Conservation (phyloP, 2,797 vertebrate species). For the Etheostoma nigrum region DNA sequence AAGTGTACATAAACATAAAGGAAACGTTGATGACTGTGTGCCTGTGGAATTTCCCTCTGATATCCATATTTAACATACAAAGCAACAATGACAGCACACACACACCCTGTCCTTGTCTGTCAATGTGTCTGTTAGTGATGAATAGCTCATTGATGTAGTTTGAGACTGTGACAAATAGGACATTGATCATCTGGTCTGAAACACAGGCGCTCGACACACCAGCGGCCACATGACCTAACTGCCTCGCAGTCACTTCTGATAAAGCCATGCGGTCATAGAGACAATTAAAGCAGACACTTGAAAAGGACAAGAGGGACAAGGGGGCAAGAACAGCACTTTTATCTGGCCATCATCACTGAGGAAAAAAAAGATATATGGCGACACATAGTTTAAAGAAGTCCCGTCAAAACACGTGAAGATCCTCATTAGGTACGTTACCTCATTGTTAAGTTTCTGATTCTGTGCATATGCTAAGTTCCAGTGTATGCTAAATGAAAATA, state of each 20-base stretch:
- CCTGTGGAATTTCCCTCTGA: conserved; percentile 58
- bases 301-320: conserved; percentile 42
- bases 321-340: conserved; percentile 14
- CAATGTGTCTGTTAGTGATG: conserved; percentile 57
- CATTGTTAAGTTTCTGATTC: not conserved
- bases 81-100: conserved; percentile 25
- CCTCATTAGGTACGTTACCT: not conserved
- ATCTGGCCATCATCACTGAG: conserved; percentile 31
- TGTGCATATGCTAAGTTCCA: not conserved
- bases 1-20: conserved; percentile 25
- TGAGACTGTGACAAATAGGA: conserved; percentile 65
- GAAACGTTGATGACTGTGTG: conserved; percentile 3
- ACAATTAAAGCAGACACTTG: conserved; percentile 52
- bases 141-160: conserved; percentile 68
- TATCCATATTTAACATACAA: conserved; percentile 34
- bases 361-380: not conserved
- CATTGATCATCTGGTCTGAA: conserved; percentile 72
- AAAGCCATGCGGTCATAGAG: conserved; percentile 31
- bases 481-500: not conserved
- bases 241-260: conserved; percentile 52
- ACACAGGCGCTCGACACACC: conserved; percentile 39
- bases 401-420: conserved; percentile 5
- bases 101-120: conserved; percentile 53
- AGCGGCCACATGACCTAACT: conserved; percentile 58
- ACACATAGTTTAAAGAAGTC: conserved; percentile 19